Evolutionary conservation across 2,113 vertebrate species (phyloP).

Genomic region (Microtus pennsylvanicus): DNA sequence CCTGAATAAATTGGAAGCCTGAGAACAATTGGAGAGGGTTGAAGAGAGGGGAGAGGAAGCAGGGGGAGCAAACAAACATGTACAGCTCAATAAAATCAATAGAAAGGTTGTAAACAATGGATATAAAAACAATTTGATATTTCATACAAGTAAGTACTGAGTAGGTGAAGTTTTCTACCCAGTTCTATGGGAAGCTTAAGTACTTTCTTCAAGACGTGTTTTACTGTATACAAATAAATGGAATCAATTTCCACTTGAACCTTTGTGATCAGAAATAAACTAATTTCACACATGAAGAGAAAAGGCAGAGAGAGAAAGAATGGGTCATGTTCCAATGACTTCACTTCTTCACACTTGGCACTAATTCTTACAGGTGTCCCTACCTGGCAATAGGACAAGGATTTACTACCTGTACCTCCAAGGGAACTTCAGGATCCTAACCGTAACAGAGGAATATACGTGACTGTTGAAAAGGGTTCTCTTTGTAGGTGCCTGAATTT

Average conservation of each 20-base stretch:
- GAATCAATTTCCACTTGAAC: background rate
- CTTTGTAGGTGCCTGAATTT: background rate
- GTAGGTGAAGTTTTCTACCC: background rate
- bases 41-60: too few species aligned
- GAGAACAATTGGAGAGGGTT: too few species aligned
- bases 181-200: background rate
- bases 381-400: too few species aligned
- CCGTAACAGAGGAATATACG: background rate
- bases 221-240: background rate
- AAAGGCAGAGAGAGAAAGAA: background rate
- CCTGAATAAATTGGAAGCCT: too few species aligned
- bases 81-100: too few species aligned
- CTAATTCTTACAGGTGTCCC: background rate
- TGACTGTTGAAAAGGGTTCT: background rate
- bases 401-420: background rate
- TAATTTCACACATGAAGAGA: background rate
- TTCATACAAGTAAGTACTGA: background rate
- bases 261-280: background rate
- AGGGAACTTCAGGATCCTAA: background rate
- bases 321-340: rapidly evolving
- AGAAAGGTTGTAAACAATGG: too few species aligned
- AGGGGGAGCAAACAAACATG: too few species aligned
- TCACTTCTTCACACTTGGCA: too few species aligned
- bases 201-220: background rate
- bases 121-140: background rate